These are phyloP conservation scores for Pipistrellus kuhlii DNA, from an alignment of 2,797 vertebrate species.

Conservation along the genomic window DNA sequence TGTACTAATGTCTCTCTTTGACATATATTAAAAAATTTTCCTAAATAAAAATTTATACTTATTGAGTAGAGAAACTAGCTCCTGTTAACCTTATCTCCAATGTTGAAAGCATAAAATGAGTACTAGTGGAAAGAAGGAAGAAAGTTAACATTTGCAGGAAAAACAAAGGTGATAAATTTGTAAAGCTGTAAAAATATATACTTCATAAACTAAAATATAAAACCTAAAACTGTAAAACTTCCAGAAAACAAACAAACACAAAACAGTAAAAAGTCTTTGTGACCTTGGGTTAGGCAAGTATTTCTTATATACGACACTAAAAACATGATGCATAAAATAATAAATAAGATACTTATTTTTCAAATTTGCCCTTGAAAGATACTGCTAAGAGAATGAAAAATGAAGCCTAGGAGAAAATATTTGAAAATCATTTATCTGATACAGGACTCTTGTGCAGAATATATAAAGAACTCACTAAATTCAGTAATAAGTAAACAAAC, in stretches of 20 bases:
- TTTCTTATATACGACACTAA: background rate
- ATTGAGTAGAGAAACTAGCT: background rate
- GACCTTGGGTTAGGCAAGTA: constrained; percentile 1
- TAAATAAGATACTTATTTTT: background rate
- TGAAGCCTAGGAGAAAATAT: constrained; percentile 9
- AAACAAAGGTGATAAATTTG: background rate
- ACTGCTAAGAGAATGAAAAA: background rate
- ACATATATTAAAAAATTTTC: background rate
- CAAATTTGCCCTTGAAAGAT: background rate
- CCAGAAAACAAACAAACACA: background rate
- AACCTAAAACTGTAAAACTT: background rate
- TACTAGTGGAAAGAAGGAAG: background rate
- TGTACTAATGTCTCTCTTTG: background rate
- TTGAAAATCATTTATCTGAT: background rate
- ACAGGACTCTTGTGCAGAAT: background rate
- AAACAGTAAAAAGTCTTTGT: background rate
- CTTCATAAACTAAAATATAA: background rate
- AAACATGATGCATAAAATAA: background rate
- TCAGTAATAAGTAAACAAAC: background rate
- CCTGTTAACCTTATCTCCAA: background rate
- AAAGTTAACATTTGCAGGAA: background rate
- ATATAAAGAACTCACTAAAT: background rate
- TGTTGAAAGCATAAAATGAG: background rate
- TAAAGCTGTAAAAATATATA: background rate
- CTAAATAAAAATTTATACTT: background rate